These are phyloP conservation scores for Phrixothrix hirtus DNA, from an alignment of 2,888 invertebrate species.

Conservation along the genomic window DNA sequence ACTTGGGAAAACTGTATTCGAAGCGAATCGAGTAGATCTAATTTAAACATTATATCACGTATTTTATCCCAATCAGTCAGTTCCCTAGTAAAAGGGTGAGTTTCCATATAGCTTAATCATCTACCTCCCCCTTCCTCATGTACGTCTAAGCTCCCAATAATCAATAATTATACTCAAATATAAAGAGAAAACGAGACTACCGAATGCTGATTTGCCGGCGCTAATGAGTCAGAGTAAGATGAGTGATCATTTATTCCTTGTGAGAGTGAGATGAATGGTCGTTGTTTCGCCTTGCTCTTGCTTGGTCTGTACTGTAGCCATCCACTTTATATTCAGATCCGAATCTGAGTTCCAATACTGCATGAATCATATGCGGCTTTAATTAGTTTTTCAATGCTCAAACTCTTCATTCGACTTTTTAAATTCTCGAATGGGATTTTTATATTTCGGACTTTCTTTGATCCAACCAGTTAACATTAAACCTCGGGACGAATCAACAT, in stretches of 20 bases:
- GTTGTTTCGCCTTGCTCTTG: conserved; percentile 46
- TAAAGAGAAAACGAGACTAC: conserved; percentile 58
- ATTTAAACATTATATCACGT: conserved; percentile 58
- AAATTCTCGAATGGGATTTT: conserved; percentile 8
- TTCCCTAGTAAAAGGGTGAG: conserved; percentile 57
- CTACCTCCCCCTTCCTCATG: conserved; percentile 54
- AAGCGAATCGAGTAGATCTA: conserved; percentile 38
- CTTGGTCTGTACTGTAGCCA: conserved; percentile 31
- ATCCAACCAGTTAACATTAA: background rate
- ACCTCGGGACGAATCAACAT: background rate
- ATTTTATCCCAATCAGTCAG: conserved; percentile 57
- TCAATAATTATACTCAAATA: conserved; percentile 67
- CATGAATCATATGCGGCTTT: conserved; percentile 31
- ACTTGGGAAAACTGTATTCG: conserved; percentile 9
- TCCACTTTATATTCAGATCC: conserved; percentile 31
- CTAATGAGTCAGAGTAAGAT: conserved; percentile 44
- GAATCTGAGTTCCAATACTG: conserved; percentile 31
- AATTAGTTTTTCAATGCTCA: conserved; percentile 29
- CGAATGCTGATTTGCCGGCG: conserved; percentile 50
- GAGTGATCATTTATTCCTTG: conserved; percentile 32
- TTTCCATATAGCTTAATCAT: conserved; percentile 65
- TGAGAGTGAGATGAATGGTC: conserved; percentile 49
- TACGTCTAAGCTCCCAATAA: conserved; percentile 60
- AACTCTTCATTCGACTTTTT: conserved; percentile 23
- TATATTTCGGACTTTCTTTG: conserved; percentile 2